A percentile compares a stretch with the other conserved stretches of the same genome.
phyloP scores from a whole-genome alignment of 2,113 vertebrate genomes.

The Charina bottae region DNA sequence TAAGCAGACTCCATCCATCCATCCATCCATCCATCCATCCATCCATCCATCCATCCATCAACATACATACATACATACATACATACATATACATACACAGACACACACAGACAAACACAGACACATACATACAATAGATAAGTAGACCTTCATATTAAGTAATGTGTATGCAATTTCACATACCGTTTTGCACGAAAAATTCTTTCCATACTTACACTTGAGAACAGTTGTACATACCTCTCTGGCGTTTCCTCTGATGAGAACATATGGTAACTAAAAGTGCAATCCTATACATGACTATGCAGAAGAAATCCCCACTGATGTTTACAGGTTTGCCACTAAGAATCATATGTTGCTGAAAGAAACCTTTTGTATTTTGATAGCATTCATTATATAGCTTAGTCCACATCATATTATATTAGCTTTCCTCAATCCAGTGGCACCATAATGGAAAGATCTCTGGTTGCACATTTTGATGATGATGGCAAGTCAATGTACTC shows the following conservation, averaged over 20 bases:
- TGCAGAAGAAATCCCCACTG: neutral
- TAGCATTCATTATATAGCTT: neutral
- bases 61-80: neutral
- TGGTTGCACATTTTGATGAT: neutral
- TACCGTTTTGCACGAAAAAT: conserved; percentile 44
- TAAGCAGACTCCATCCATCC: no score
- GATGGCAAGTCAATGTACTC: neutral
- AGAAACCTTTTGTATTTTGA: neutral
- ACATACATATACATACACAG: no score
- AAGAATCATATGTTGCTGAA: neutral
- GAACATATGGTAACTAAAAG: neutral
- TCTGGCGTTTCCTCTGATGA: conserved; percentile 10
- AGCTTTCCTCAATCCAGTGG: neutral
- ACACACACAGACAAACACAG: no score
- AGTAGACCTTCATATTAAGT: conserved; percentile 29
- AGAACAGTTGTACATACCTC: conserved; percentile 41
- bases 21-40: no score
- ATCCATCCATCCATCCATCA: no score
- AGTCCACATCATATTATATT: neutral
- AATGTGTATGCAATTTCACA: conserved; percentile 40
- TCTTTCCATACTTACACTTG: conserved; percentile 30
- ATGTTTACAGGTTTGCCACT: neutral
- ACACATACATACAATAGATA: neutral
- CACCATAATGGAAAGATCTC: neutral
- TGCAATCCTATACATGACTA: neutral